Percentiles rank a stretch among this genome's conserved stretches.
phyloP scores from a whole-genome alignment of 2,113 vertebrate genomes.

The Prunella fulvescens region DNA sequence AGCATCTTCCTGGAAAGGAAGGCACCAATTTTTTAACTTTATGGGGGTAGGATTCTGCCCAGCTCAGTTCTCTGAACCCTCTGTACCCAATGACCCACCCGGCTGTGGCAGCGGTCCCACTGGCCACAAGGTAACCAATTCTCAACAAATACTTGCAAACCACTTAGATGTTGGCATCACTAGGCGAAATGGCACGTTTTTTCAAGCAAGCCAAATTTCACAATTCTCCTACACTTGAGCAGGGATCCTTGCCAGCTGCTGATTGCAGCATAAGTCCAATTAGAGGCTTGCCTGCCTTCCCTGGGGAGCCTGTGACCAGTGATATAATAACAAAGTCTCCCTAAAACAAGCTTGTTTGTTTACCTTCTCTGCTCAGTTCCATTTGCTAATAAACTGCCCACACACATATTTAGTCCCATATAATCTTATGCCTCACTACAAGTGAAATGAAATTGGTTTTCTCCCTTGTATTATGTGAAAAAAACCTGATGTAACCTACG shows the following conservation, averaged over 20 bases:
- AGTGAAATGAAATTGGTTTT: conserved; percentile 10
- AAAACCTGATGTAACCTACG: background rate
- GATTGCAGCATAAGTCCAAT: background rate
- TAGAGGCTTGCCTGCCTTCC: background rate
- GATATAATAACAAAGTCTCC: conserved; percentile 2
- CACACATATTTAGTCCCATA: conserved; percentile 15
- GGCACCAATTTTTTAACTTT: background rate
- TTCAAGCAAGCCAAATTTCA: background rate
- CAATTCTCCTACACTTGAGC: background rate
- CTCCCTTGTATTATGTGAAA: background rate
- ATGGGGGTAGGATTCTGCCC: background rate
- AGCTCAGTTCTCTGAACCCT: background rate
- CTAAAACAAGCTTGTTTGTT: conserved; percentile 48
- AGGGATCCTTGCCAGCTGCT: background rate
- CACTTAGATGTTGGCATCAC: background rate
- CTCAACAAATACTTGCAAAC: background rate
- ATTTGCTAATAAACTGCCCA: conserved; percentile 55
- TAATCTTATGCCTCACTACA: conserved; percentile 9
- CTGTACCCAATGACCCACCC: background rate
- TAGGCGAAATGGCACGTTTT: background rate
- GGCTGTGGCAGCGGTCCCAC: background rate
- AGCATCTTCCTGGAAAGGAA: background rate
- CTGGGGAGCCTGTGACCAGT: background rate
- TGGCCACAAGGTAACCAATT: background rate
- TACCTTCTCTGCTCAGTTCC: conserved; percentile 13